Percentiles rank a stretch among this genome's conserved stretches.
These are phyloP conservation scores for Siphonodentalium dalli DNA, from an alignment of 2,888 invertebrate genomes.

Conservation along the genomic window DNA sequence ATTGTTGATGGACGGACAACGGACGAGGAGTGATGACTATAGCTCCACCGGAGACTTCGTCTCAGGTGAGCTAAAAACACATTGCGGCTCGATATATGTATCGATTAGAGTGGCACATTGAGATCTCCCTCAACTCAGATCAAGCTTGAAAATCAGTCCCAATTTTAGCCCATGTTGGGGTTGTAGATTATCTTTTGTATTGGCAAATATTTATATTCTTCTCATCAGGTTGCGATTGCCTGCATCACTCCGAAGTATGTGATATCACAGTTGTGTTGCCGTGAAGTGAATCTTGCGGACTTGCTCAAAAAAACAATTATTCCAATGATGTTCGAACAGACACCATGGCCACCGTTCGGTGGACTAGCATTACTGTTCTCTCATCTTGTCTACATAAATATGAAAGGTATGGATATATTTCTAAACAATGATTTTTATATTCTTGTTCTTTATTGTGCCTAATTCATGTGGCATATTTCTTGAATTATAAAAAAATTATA, in stretches of 20 bases:
- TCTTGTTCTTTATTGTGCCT: background rate
- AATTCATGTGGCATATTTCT: background rate
- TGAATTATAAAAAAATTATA: background rate
- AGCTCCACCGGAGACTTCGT: too few relatives aligned
- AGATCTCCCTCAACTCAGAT: too few relatives aligned
- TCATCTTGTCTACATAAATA: conserved; percentile 65
- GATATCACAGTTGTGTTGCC: conserved; percentile 64
- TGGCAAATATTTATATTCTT: too few relatives aligned
- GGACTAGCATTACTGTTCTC: conserved; percentile 65
- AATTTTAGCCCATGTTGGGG: too few relatives aligned
- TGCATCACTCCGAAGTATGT: conserved; percentile 65
- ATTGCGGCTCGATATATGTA: too few relatives aligned
- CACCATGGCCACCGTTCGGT: conserved; percentile 67
- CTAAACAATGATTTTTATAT: too few relatives aligned
- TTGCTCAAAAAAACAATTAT: conserved; percentile 66
- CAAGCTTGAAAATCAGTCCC: too few relatives aligned
- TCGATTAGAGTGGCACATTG: too few relatives aligned
- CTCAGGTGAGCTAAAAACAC: too few relatives aligned
- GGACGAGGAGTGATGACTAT: too few relatives aligned
- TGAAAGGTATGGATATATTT: conserved; percentile 60
- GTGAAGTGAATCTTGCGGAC: conserved; percentile 66
- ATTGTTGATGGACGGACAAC: too few relatives aligned
- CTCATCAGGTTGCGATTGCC: conserved; percentile 56
- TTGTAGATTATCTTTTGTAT: too few relatives aligned
- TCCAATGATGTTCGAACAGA: conserved; percentile 64